Base-by-base conservation (phyloP, 2,113 vertebrate genomes). In the Cettia cetti region DNA sequence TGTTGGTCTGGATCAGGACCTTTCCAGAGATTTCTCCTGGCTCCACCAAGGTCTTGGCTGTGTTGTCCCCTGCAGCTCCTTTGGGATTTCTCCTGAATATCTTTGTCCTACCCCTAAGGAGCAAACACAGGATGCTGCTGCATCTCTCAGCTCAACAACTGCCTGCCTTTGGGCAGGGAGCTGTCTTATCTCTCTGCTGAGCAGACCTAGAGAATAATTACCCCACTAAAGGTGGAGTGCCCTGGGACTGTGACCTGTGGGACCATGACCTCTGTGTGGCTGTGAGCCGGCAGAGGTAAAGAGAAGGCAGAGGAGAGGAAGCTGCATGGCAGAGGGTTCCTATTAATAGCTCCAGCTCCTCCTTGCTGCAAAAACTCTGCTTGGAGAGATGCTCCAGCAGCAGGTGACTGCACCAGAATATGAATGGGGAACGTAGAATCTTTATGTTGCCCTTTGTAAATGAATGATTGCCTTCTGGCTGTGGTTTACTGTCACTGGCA, bases 391-490 rank as follows among this genome's bases (percentile, higher is more conserved):
- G 64, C n/a, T 92, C 53, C 82, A 90, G 86, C 64, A 68, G 50
- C 54, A 86, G 72, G 72, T 92, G 80, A 75, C 65, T 63, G 80
- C 42, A 81, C 8, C 30, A 60, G 89, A 68, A 89, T 86, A 59
- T 79, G 91, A 94, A 94, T 91, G 82, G 86, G 40, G 80, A 47
- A 8, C 30, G 59, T 8, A 17, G 57, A 44, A 45, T 89, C 88
- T 89, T 83, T 78, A 9, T 18, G 61, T 21, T 94, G 69, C 57
- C 90, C 85, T 94, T 79, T 93, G 35, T 90, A 84, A 86, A 86
- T 28, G 56, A 69, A 83, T 94, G 86, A 20, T 84, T 97, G 90
- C 92, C 80, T 95, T 72, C 76, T 89, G 92, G 90, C 72, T 83
- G 71, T 86, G 68, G 88, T 78, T 94, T 94, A 40, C 82, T 74